Conservation (phyloP, 1,140 invertebrate species). For the Polypedilum pembai region DNA sequence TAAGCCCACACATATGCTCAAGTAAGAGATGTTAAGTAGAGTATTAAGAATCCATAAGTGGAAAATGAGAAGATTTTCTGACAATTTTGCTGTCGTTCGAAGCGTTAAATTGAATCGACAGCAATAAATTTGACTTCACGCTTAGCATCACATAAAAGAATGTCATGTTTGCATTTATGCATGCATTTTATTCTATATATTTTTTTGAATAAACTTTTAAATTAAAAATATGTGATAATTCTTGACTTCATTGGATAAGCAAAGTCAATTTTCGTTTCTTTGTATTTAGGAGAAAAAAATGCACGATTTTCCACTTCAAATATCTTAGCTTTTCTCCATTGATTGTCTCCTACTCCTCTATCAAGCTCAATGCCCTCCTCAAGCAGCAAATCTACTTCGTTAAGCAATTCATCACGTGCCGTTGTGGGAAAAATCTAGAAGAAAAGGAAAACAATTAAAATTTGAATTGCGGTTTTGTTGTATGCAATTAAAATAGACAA, state of each 20-base stretch:
- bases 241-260: no score
- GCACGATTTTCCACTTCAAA: background rate
- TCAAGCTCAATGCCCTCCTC: background rate
- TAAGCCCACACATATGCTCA: background rate
- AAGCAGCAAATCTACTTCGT: background rate
- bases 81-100: constrained; percentile 11
- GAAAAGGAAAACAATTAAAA: background rate
- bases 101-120: constrained; percentile 26
- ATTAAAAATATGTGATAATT: no score
- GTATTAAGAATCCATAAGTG: constrained; percentile 21
- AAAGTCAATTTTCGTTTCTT: background rate
- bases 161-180: no score
- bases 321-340: background rate
- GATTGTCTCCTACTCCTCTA: background rate
- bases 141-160: no score
- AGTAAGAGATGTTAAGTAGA: constrained; percentile 6
- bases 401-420: background rate
- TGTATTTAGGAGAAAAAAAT: background rate
- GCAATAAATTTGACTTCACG: background rate
- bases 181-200: no score
- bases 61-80: constrained; percentile 22
- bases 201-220: no score
- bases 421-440: constrained; percentile 11
- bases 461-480: background rate
- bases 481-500: no score